A percentile compares a stretch with the other conserved stretches of the same genome.
phyloP scores from a whole-genome alignment of 2,797 vertebrate genomes.

The Helarctos malayanus region DNA sequence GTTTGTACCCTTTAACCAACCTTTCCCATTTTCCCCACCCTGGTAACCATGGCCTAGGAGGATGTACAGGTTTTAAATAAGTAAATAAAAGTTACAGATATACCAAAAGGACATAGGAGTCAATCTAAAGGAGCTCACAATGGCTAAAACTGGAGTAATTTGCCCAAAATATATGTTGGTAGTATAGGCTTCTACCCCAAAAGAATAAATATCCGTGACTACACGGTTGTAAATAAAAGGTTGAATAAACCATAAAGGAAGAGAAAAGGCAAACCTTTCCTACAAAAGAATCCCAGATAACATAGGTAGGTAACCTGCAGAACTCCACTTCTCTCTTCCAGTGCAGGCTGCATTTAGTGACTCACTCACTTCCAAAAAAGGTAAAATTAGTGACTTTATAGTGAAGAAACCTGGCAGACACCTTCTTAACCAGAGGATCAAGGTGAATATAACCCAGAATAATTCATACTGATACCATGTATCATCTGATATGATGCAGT shows the following conservation, averaged over 20 bases:
- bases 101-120: background rate
- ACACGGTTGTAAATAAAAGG: background rate
- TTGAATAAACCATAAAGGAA: background rate
- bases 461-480: background rate
- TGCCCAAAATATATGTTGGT: background rate
- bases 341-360: background rate
- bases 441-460: background rate
- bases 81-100: background rate
- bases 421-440: background rate
- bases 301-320: background rate
- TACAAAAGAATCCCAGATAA: background rate
- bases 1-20: background rate
- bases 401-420: background rate
- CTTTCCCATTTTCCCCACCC: background rate
- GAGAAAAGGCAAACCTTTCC: background rate
- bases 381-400: background rate
- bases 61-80: background rate
- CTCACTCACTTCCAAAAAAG: background rate
- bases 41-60: background rate
- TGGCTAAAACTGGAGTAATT: background rate
- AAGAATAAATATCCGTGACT: background rate
- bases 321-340: background rate
- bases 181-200: background rate
- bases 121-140: background rate
- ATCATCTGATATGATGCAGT: background rate